Evolutionary conservation across 1,140 invertebrate genomes (phyloP).

Genomic region (Lucilia sericata): DNA sequence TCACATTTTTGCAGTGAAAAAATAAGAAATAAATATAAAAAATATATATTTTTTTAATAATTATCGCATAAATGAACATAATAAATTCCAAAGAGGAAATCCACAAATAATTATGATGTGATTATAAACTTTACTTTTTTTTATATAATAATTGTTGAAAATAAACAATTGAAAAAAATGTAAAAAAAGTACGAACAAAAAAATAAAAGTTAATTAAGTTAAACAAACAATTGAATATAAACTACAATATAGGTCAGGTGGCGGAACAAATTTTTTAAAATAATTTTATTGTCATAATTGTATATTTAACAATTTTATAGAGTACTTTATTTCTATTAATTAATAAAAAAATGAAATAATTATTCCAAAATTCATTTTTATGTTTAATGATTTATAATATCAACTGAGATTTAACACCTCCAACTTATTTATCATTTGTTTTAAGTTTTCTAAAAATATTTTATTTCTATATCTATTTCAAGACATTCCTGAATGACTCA

Average conservation of each 20-base stretch:
- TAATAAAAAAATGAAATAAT: too few relatives aligned
- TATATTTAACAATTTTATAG: too few relatives aligned
- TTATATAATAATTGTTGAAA: background rate
- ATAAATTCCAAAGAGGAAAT: slow-evolving; percentile 12
- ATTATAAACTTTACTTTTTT: slow-evolving; percentile 4
- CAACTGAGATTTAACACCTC: too few relatives aligned
- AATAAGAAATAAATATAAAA: background rate
- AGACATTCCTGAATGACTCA: slow-evolving; percentile 14
- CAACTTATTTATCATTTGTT: too few relatives aligned
- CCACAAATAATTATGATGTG: slow-evolving; percentile 26
- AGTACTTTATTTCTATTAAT: too few relatives aligned
- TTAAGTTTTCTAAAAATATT: background rate
- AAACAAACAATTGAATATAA: background rate
- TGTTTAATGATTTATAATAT: too few relatives aligned
- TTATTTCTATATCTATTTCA: background rate
- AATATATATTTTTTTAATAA: background rate
- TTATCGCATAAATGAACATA: slow-evolving; percentile 17
- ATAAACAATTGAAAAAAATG: background rate
- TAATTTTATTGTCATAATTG: too few relatives aligned
- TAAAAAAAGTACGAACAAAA: background rate
- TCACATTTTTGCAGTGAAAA: slow-evolving; percentile 27
- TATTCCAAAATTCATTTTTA: too few relatives aligned
- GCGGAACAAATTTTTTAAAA: background rate
- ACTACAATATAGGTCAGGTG: background rate
- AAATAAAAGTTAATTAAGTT: slow-evolving; percentile 6